Evolutionary conservation across 2,113 vertebrate species (phyloP), one percentile per base, ranked within the genome.

Genomic region (Cyprinodon tularosa): DNA sequence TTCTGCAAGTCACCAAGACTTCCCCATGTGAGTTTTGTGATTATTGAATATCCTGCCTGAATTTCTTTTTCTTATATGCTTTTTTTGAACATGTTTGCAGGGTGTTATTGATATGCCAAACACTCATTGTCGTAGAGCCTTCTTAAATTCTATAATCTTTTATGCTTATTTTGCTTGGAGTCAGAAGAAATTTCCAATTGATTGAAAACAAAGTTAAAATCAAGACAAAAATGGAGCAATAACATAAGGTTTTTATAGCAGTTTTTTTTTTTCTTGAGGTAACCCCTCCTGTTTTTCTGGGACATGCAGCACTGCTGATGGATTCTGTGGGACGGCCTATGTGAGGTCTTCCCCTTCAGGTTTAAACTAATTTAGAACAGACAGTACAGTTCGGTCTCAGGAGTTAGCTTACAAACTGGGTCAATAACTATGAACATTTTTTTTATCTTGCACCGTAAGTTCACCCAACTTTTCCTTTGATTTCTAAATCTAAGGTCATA

Each of bases 1-100:
- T 95, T 95, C 76, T 85, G 93, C 57, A 94, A 95, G 66, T 96
- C 97, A 50, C 96, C 96, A 13, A 93, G 94, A 64, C 93, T 95
- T 81, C 82, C 93, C 3, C 96, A 96, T 85, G 95, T 96, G 89
- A 91, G 83, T 53, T 71, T 66, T 36, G 5, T 53, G 47, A 8
- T 60, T 40, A 74, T 65, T 44, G 15, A 53, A 53, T 5, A 53
- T 6, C 48, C 48, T 1, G 5, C 48, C 15, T 17, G 48, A 6
- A 74, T 65, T 44, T 29, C 14, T 53, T 39, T 6, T 44, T 17
- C 2, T 40, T 3, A 74, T 14, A 14, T 14, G 47, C 47, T 17
- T 50, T 50, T 29, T 29, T 15, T 50, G 48, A 53, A 53, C 48
- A 6, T 53, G 13, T 53, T 53, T 2, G 48, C 17, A 53, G 1